These are phyloP conservation scores for Australoheros scitulus DNA, from an alignment of 2,113 vertebrate genomes.

Conservation along the genomic window DNA sequence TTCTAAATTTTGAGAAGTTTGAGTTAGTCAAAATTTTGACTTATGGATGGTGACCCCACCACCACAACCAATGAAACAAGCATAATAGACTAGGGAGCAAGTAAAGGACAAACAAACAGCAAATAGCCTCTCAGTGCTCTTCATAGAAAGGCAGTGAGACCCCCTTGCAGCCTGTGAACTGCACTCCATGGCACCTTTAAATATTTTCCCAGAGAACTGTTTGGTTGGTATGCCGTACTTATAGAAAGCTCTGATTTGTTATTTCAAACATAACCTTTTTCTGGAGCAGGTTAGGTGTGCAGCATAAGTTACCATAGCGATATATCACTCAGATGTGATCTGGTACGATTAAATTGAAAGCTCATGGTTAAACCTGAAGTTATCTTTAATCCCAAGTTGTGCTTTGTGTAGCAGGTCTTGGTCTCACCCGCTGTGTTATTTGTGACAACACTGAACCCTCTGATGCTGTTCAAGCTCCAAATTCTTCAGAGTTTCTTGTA, in stretches of 20 bases:
- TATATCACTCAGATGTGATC: no score
- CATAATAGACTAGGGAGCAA: fast-evolving
- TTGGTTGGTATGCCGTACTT: background rate
- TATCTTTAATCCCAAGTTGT: no score
- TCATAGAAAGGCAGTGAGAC: background rate
- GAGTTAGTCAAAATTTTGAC: fast-evolving
- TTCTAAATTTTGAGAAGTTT: background rate
- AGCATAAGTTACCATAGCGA: no score
- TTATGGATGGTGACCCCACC: background rate
- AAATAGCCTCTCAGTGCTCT: background rate
- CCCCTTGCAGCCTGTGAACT: background rate
- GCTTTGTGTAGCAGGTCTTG: no score
- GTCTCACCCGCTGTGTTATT: no score
- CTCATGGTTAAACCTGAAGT: no score
- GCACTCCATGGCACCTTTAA: background rate
- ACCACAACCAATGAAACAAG: no score
- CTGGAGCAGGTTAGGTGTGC: no score
- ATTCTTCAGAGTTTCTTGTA: no score
- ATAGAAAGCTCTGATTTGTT: background rate
- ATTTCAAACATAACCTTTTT: background rate
- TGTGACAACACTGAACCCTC: no score
- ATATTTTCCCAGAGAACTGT: background rate
- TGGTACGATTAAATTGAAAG: no score
- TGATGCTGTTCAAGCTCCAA: no score
- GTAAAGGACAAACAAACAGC: background rate